phyloP scores from a whole-genome alignment of 1,140 invertebrate species.

The Drosophila leontia region DNA sequence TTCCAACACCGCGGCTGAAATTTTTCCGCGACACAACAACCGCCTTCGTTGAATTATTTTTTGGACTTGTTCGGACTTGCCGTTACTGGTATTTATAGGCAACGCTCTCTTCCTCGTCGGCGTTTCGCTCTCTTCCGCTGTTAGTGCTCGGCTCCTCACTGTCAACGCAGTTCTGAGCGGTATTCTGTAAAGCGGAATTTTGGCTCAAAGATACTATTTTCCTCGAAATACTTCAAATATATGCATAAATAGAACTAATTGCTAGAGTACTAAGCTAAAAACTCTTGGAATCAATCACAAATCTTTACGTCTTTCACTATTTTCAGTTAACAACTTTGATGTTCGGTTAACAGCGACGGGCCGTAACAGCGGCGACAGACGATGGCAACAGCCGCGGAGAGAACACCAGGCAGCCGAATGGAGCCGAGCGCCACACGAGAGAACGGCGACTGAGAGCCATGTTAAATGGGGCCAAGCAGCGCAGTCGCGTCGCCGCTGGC shows the following conservation, averaged over 20 bases:
- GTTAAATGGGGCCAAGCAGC: constrained; percentile 75
- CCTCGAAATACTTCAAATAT: not conserved
- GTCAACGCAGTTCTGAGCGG: not conserved
- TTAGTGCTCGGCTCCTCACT: not conserved
- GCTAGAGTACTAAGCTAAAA: not conserved
- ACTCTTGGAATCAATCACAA: not conserved
- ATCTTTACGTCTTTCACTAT: not conserved
- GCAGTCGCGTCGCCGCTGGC: constrained; percentile 63
- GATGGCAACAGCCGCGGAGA: constrained; percentile 1
- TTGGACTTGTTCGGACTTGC: constrained; percentile 4
- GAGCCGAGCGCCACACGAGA: constrained; percentile 17
- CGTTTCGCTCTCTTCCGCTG: constrained; percentile 1
- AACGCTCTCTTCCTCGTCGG: constrained; percentile 1
- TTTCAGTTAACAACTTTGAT: not conserved
- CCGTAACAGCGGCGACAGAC: not conserved
- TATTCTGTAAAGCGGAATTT: not conserved
- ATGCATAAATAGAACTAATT: not conserved
- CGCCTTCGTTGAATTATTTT: constrained; percentile 22
- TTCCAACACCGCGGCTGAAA: constrained; percentile 8
- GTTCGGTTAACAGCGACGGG: constrained; percentile 4
- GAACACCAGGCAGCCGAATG: constrained; percentile 6
- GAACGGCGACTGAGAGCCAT: constrained; percentile 19
- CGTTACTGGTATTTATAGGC: constrained; percentile 8
- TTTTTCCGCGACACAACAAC: constrained; percentile 13
- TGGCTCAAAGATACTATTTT: no score